A percentile compares a stretch with the other conserved stretches of the same genome.
Evolutionary conservation across 2,113 vertebrate genomes (phyloP).

Genomic region (Lethenteron reissneri): DNA sequence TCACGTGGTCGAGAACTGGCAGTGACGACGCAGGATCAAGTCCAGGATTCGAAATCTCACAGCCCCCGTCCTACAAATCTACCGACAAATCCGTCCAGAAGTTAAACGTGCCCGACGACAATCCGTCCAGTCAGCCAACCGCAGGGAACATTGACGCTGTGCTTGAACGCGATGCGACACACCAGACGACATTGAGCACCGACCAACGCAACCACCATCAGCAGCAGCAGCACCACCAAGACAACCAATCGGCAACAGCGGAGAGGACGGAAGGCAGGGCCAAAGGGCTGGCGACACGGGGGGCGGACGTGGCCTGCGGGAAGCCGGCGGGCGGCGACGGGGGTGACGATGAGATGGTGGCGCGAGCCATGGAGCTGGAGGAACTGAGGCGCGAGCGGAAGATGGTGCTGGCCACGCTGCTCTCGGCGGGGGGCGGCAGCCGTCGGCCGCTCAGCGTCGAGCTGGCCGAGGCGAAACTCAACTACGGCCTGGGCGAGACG

Average conservation of each 20-base stretch:
- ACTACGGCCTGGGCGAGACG: conserved; percentile 49
- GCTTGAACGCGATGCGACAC: too few relatives aligned
- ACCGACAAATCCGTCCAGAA: too few relatives aligned
- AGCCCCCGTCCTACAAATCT: too few relatives aligned
- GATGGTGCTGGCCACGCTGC: conserved; percentile 42
- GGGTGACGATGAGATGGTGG: conserved; percentile 16
- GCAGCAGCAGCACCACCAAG: background rate
- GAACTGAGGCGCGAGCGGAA: conserved; percentile 33
- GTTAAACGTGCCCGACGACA: too few relatives aligned
- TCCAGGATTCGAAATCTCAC: too few relatives aligned
- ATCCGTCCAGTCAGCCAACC: too few relatives aligned
- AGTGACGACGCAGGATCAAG: too few relatives aligned
- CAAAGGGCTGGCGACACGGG: conserved; percentile 8
- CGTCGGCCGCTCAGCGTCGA: conserved; percentile 35
- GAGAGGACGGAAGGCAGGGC: conserved; percentile 13
- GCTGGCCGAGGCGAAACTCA: conserved; percentile 59
- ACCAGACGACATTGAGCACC: too few relatives aligned
- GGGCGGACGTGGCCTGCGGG: background rate
- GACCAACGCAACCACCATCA: conserved; percentile 9
- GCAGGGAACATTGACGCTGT: too few relatives aligned
- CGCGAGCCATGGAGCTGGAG: conserved; percentile 27
- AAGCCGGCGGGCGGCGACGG: conserved; percentile 11
- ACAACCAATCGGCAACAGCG: conserved; percentile 9
- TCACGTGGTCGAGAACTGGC: too few relatives aligned
- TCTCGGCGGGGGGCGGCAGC: too few relatives aligned